These are phyloP conservation scores for Amazona vittata DNA, from an alignment of 2,113 vertebrate genomes.

Conservation along the genomic window DNA sequence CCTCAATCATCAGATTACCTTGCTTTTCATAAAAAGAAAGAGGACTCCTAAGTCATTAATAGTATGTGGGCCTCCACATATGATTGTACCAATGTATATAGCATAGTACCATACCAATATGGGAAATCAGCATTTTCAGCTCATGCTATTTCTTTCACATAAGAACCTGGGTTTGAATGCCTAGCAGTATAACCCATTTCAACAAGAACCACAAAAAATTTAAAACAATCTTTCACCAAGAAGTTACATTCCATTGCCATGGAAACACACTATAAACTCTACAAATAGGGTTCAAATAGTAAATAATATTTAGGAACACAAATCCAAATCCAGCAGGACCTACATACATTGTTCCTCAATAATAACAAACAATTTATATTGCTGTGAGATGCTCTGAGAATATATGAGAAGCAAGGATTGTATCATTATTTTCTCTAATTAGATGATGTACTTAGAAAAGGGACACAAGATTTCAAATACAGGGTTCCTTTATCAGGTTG, in stretches of 20 bases:
- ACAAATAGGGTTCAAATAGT: background rate
- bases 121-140: slow-evolving; percentile 4
- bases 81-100: background rate
- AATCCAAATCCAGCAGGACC: background rate
- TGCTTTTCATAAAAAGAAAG: background rate
- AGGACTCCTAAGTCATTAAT: background rate
- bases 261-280: slow-evolving; percentile 11
- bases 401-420: background rate
- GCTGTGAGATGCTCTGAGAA: background rate
- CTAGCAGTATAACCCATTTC: background rate
- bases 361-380: background rate
- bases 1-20: background rate
- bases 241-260: slow-evolving; percentile 6
- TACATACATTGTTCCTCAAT: background rate
- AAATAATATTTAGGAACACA: slow-evolving; percentile 17
- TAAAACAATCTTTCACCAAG: background rate
- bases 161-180: slow-evolving; percentile 19
- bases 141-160: slow-evolving; percentile 33
- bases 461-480: background rate
- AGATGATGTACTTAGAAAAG: background rate
- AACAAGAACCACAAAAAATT: background rate
- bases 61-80: background rate
- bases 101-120: background rate
- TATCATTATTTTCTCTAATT: background rate
- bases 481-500: background rate